Evolutionary conservation across 2,888 invertebrate species (phyloP), one percentile per base, ranked within the genome.

Genomic region (Kryphioiulus occultus): DNA sequence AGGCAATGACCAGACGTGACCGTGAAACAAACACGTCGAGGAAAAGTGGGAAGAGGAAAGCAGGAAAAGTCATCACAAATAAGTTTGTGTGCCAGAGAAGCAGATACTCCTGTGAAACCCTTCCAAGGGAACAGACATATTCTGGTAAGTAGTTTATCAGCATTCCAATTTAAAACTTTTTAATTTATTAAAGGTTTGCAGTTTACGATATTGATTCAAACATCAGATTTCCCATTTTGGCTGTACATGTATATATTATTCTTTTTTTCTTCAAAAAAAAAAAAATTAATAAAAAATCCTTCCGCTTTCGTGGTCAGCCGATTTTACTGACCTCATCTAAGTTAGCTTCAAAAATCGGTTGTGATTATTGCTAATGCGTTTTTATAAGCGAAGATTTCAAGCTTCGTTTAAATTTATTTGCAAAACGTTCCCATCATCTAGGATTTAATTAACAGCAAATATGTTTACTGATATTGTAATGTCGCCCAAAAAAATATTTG

Each of bases 1-100:
- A 86, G 87, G 59, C 78, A 87, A 87, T 87, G 87, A 87, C 87
- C 87, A 42, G 87, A 39, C 26, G 35, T 78, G 87, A 87, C 87
- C 87, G 87, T 87, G 87, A 87, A 87, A 87, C 10, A 0, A 44
- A 26, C 26, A 86, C 42, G 85, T 85, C 19, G 53, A 53, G 35
- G 39, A 85, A 85, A 42, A 15, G n/a, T 30, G 35, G 7, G 30
- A 44, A 26, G n/a, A n/a, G 53, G 22, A 32, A 32, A 44, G 44
- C 47, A 86, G 53, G 47, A 86, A 44, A 53, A 44, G 53, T 35
- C 53, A 86, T 86, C 86, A 53, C n/a, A 86, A 47, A 39, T 85
- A 39, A 53, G 30, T 30, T 78, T 3, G 78, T 78, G 30, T 7
- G 22, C n/a, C n/a, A 39, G 12, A 35, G 22, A 85, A 12, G 44